phyloP scores from a whole-genome alignment of 2,888 invertebrate genomes.

The Amaurobius ferox region DNA sequence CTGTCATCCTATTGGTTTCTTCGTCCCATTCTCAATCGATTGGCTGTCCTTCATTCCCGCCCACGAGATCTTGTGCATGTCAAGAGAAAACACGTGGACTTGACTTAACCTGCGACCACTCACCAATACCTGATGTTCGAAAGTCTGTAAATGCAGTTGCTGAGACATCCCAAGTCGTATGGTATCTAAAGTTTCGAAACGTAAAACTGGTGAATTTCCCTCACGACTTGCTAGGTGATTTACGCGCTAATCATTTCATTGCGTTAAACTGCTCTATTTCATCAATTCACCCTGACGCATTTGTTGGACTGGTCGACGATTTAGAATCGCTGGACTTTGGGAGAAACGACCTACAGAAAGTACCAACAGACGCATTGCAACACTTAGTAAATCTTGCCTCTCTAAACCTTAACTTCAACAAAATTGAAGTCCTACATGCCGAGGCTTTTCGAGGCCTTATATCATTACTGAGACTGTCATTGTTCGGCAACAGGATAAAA shows the following conservation, averaged over 20 bases:
- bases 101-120: slow-evolving; percentile 89
- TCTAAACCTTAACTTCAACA: slow-evolving; percentile 92
- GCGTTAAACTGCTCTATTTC: slow-evolving; percentile 91
- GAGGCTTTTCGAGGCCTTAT: slow-evolving; percentile 91
- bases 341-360: slow-evolving; percentile 86
- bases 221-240: slow-evolving; percentile 85
- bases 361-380: slow-evolving; percentile 72
- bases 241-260: slow-evolving; percentile 91
- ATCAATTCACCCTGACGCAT: slow-evolving; percentile 89
- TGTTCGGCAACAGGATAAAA: slow-evolving; percentile 84
- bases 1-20: slow-evolving; percentile 3
- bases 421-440: slow-evolving; percentile 86
- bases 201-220: slow-evolving; percentile 90
- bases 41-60: slow-evolving; percentile 64
- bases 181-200: slow-evolving; percentile 91
- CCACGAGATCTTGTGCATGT: slow-evolving; percentile 84
- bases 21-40: not conserved
- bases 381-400: slow-evolving; percentile 82
- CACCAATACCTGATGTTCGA: slow-evolving; percentile 32
- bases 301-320: slow-evolving; percentile 87
- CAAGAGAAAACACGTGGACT: slow-evolving; percentile 88
- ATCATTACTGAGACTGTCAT: slow-evolving; percentile 89
- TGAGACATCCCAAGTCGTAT: slow-evolving; percentile 78
- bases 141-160: slow-evolving; percentile 55
- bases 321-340: slow-evolving; percentile 92